Percentiles rank a stretch among this genome's conserved stretches.
These are phyloP conservation scores for Cryptus armator DNA, from an alignment of 2,888 invertebrate species.

Conservation along the genomic window DNA sequence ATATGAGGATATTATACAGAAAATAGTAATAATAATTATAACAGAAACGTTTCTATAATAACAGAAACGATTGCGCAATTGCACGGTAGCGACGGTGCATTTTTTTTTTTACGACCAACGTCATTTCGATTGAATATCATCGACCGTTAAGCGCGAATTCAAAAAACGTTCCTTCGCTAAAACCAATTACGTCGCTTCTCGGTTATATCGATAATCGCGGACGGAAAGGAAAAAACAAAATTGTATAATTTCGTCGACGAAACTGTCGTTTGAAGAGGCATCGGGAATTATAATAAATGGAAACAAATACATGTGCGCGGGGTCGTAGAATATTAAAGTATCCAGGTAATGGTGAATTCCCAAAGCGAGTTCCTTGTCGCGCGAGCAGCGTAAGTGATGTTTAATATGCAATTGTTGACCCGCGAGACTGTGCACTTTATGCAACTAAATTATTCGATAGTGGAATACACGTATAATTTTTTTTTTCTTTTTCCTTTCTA, in stretches of 20 bases:
- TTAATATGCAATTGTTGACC: constrained; percentile 16
- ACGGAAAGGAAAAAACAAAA: not conserved
- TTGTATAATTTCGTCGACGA: not conserved
- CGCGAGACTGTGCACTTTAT: not conserved
- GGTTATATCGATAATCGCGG: constrained; percentile 50
- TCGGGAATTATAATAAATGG: constrained; percentile 28
- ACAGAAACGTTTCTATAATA: constrained; percentile 1
- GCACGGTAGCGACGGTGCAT: not conserved
- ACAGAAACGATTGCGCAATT: constrained; percentile 23
- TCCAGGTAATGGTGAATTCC: constrained; percentile 13
- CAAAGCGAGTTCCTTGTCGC: not conserved
- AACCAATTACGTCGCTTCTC: constrained; percentile 29
- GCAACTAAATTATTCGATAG: constrained; percentile 22
- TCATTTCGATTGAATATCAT: constrained; percentile 65
- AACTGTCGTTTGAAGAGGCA: constrained; percentile 1
- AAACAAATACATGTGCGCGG: not conserved
- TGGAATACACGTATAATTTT: not conserved
- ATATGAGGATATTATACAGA: constrained; percentile 8
- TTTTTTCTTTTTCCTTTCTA: not conserved
- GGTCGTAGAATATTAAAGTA: constrained; percentile 27
- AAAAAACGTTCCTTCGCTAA: constrained; percentile 6
- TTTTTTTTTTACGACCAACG: not conserved
- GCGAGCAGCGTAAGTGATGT: not conserved
- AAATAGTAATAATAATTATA: constrained; percentile 1
- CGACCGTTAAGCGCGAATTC: not conserved